phyloP scores from a whole-genome alignment of 1,140 invertebrate genomes.

The Drosophila erecta region DNA sequence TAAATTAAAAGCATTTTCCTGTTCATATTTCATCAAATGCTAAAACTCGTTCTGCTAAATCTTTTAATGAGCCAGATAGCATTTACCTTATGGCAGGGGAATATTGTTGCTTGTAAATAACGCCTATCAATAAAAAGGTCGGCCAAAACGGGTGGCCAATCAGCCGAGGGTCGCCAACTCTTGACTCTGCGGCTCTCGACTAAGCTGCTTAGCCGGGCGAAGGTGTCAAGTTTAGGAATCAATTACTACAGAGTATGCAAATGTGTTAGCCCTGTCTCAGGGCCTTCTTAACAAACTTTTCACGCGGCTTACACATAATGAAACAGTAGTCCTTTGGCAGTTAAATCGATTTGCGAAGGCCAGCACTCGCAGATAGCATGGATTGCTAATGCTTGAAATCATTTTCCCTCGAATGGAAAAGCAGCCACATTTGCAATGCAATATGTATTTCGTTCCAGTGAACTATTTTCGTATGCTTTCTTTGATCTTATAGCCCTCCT shows the following conservation, averaged over 20 bases:
- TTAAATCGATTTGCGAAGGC: conserved; percentile 18
- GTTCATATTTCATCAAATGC: conserved; percentile 80
- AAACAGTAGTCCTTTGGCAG: conserved; percentile 1
- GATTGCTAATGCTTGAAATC: conserved; percentile 15
- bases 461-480: conserved; percentile 5
- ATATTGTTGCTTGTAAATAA: conserved; percentile 38
- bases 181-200: conserved; percentile 19
- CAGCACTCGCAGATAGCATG: conserved; percentile 10
- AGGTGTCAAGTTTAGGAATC: conserved; percentile 82
- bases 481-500: conserved; percentile 18
- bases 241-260: conserved; percentile 64
- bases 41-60: conserved; percentile 48
- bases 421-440: not conserved
- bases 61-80: conserved; percentile 70
- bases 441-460: not conserved
- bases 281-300: conserved; percentile 22
- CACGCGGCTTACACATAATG: not conserved
- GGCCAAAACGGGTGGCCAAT: conserved; percentile 17
- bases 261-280: conserved; percentile 16
- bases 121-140: conserved; percentile 13
- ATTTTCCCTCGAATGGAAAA: not conserved
- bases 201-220: conserved; percentile 70
- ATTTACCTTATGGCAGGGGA: conserved; percentile 52
- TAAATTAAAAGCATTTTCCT: conserved; percentile 82
- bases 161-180: conserved; percentile 35